Evolutionary conservation across 2,888 invertebrate species (phyloP).

Genomic region (Melinaea marsaeus): DNA sequence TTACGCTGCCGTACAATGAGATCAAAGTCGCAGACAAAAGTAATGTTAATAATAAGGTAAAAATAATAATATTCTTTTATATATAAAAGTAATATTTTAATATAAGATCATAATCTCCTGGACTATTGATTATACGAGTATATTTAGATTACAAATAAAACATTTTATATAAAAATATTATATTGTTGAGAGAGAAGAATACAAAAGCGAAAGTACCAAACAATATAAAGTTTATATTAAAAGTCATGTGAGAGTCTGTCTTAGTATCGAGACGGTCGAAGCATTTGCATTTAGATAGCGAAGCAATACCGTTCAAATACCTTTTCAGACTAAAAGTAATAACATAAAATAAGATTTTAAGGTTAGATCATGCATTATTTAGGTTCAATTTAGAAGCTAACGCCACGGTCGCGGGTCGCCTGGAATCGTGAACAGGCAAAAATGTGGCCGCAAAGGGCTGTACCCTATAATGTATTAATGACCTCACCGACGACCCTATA

Average conservation of each 20-base stretch:
- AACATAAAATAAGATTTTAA: constrained; percentile 51
- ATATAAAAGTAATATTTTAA: no score
- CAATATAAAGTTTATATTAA: constrained; percentile 16
- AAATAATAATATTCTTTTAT: no score
- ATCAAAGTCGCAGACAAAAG: no score
- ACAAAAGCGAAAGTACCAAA: neutral
- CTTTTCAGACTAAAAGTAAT: constrained; percentile 33
- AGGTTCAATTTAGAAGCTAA: constrained; percentile 69
- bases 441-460: constrained; percentile 48
- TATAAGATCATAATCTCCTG: no score
- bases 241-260: constrained; percentile 24
- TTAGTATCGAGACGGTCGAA: constrained; percentile 29
- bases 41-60: no score
- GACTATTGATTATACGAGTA: no score
- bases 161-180: neutral
- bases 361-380: constrained; percentile 62
- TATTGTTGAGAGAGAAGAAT: neutral
- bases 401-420: constrained; percentile 52
- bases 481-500: constrained; percentile 41
- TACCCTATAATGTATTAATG: constrained; percentile 63
- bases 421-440: constrained; percentile 66
- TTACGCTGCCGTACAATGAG: no score
- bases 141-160: neutral
- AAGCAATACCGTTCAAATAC: constrained; percentile 34
- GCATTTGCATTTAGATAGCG: constrained; percentile 35